Conservation (phyloP, 2,797 vertebrate species). For the Perodicticus potto region DNA sequence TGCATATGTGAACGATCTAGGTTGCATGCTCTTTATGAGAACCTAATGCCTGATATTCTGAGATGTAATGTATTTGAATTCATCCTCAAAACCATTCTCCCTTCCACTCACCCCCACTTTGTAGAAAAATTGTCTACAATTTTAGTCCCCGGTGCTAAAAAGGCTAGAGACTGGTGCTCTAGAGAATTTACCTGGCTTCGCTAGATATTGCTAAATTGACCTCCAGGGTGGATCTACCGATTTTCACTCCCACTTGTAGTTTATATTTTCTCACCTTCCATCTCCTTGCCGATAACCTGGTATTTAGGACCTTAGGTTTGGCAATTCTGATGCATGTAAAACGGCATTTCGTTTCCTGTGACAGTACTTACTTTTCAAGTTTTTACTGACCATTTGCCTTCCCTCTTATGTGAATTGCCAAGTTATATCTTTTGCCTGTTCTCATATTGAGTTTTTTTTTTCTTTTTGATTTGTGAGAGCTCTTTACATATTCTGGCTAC, state of each 20-base stretch:
- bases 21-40: too few species aligned
- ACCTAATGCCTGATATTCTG: too few species aligned
- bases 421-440: background rate
- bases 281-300: background rate
- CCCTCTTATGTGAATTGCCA: background rate
- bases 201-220: background rate
- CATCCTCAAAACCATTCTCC: too few species aligned
- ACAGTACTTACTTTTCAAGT: background rate
- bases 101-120: too few species aligned
- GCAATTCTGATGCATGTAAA: too few species aligned
- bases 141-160: too few species aligned
- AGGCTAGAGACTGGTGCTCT: too few species aligned
- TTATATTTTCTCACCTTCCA: background rate
- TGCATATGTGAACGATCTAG: too few species aligned
- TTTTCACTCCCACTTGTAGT: background rate
- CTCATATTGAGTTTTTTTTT: background rate
- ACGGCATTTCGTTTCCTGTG: background rate
- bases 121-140: too few species aligned
- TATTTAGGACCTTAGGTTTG: background rate
- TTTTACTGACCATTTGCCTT: background rate
- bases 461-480: background rate
- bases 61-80: too few species aligned
- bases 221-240: background rate
- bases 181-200: background rate
- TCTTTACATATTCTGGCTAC: slow-evolving; percentile 25